Conservation (phyloP, 2,888 invertebrate species). For the Hypercompe scribonia region DNA sequence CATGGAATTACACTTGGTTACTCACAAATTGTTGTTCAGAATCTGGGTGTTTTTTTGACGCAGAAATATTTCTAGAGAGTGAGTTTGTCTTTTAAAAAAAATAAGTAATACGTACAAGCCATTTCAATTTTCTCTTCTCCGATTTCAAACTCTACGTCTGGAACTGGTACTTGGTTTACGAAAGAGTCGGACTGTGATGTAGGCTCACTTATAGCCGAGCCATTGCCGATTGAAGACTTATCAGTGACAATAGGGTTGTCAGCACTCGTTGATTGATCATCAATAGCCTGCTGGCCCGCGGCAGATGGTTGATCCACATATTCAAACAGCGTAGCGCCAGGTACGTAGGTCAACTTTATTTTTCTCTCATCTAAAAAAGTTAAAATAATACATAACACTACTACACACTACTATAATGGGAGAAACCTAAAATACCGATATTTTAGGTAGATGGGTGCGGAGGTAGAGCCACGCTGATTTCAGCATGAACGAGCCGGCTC, state of each 20-base stretch:
- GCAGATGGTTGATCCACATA: conserved; percentile 49
- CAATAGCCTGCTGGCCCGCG: neutral
- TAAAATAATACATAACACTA: neutral
- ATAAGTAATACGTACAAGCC: conserved; percentile 55
- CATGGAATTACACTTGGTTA: no score
- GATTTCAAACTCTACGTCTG: conserved; percentile 69
- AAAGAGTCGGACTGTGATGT: neutral
- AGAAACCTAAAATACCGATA: no score
- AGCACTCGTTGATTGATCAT: neutral
- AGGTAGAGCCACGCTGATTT: no score
- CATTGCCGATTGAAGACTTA: neutral
- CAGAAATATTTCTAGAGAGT: no score
- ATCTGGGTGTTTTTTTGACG: no score
- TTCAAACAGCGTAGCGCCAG: conserved; percentile 70
- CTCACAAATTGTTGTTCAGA: no score
- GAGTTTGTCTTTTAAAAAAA: no score
- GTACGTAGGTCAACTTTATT: conserved; percentile 71
- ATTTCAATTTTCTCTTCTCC: conserved; percentile 74
- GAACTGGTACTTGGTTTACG: conserved; percentile 54
- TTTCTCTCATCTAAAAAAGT: conserved; percentile 66
- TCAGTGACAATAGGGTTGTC: neutral
- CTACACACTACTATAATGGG: no score
- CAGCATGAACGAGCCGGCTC: no score
- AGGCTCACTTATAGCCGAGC: neutral
- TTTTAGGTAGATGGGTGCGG: no score